Evolutionary conservation across 1,140 invertebrate genomes (phyloP).

Genomic region (Mamestra configurata): DNA sequence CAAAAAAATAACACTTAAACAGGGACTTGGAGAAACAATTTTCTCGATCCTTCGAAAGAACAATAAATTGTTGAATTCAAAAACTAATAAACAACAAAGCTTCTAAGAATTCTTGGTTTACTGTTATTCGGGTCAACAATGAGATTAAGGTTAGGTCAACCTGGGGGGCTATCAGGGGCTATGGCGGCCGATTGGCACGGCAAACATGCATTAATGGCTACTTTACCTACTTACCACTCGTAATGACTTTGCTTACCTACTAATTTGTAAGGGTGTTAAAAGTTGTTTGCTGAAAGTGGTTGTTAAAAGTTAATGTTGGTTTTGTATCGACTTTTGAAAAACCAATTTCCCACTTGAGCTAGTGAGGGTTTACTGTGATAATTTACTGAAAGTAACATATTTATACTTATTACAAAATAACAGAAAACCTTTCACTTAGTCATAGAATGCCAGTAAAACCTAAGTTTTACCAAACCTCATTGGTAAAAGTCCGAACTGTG

Average conservation of each 20-base stretch:
- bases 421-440: too few species aligned
- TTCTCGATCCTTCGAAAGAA: neutral
- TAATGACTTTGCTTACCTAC: conserved; percentile 32
- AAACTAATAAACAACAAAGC: conserved; percentile 21
- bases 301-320: conserved; percentile 9
- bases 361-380: too few species aligned
- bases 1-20: neutral
- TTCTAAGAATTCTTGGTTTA: conserved; percentile 21
- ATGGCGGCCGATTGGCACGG: conserved; percentile 75
- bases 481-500: too few species aligned
- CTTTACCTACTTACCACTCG: conserved; percentile 37
- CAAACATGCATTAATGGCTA: conserved; percentile 81
- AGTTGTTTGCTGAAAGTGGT: neutral
- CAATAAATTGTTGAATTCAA: neutral
- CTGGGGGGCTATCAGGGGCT: conserved; percentile 49
- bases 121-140: conserved; percentile 71
- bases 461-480: too few species aligned
- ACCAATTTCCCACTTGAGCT: too few species aligned
- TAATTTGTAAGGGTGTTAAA: conserved; percentile 19
- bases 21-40: neutral
- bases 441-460: too few species aligned
- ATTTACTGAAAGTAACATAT: too few species aligned
- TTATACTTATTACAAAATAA: too few species aligned
- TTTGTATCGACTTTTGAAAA: neutral
- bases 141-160: conserved; percentile 76